Percentiles rank a stretch among this genome's conserved stretches.
These are phyloP conservation scores for Crypturellus undulatus DNA, from an alignment of 2,113 vertebrate genomes.

Conservation along the genomic window DNA sequence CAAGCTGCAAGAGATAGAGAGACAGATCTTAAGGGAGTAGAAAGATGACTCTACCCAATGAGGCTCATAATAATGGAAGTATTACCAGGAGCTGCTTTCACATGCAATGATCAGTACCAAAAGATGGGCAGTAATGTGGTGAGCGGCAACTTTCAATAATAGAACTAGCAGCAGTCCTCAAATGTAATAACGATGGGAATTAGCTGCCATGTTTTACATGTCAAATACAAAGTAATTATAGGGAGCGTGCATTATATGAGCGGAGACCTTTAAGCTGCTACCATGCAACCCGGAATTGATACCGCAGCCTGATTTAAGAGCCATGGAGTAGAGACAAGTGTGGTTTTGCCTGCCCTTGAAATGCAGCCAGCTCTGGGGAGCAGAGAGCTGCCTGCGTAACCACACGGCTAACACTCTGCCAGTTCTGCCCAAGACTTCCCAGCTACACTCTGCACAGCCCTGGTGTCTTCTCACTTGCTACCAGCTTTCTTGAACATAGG, in stretches of 20 bases:
- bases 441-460: neutral
- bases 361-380: neutral
- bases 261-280: neutral
- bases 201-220: neutral
- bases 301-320: neutral
- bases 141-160: neutral
- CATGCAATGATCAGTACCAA: neutral
- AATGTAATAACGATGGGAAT: neutral
- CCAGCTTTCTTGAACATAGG: neutral
- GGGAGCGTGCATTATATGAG: neutral
- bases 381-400: neutral
- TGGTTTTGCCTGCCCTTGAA: neutral
- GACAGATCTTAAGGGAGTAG: neutral
- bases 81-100: neutral
- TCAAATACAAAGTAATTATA: neutral
- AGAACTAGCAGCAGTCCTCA: neutral
- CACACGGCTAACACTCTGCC: neutral
- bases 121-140: neutral
- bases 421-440: neutral
- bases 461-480: neutral
- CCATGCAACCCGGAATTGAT: neutral
- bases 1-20: neutral
- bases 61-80: neutral
- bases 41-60: neutral
- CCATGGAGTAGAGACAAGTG: neutral